phyloP scores from a whole-genome alignment of 1,140 invertebrate genomes.

The Drosophila dunni region DNA sequence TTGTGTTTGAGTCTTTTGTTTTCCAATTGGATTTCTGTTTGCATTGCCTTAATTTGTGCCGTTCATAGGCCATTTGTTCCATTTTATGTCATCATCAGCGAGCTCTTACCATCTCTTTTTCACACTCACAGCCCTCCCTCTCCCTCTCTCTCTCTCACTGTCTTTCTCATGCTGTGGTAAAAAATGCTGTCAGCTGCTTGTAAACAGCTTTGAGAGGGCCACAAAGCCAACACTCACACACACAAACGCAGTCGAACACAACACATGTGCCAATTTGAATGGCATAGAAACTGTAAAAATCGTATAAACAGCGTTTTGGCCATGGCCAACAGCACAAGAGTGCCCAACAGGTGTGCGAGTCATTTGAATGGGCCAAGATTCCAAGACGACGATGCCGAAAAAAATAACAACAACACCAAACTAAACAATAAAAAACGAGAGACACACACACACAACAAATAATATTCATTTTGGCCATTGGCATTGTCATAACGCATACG shows the following conservation, averaged over 20 bases:
- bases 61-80: conserved; percentile 81
- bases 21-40: conserved; percentile 75
- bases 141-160: no score
- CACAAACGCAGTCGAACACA: no score
- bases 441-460: conserved; percentile 25
- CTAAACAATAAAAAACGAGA: conserved; percentile 42
- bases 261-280: conserved; percentile 69
- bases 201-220: conserved; percentile 36
- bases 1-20: conserved; percentile 64
- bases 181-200: conserved; percentile 75
- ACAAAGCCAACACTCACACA: conserved; percentile 12
- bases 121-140: background rate
- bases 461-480: conserved; percentile 51
- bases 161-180: background rate
- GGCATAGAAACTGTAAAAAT: conserved; percentile 53
- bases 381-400: conserved; percentile 50
- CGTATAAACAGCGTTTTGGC: conserved; percentile 48
- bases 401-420: background rate
- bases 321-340: conserved; percentile 57
- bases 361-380: conserved; percentile 72
- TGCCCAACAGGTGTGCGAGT: conserved; percentile 71
- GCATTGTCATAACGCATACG: conserved; percentile 78
- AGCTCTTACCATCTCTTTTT: background rate
- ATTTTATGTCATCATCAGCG: conserved; percentile 80
- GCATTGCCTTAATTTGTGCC: conserved; percentile 80